A percentile compares a stretch with the other conserved stretches of the same genome.
phyloP scores from a whole-genome alignment of 1,140 invertebrate species.

The Anagrus nilaparvatae region DNA sequence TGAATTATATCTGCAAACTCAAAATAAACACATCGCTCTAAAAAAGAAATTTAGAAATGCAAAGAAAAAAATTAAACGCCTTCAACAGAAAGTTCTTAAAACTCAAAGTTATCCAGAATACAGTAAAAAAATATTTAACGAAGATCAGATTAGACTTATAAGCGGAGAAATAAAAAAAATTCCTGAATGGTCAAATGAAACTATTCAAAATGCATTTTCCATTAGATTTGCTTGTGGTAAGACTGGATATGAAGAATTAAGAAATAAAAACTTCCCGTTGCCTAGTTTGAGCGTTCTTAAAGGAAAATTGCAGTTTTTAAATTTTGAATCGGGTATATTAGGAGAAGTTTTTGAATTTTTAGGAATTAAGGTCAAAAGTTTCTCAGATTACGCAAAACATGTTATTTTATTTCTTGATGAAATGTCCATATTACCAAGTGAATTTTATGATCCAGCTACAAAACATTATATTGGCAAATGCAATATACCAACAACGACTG shows the following conservation, averaged over 20 bases:
- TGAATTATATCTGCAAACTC: no score
- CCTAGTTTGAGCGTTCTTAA: conserved; percentile 13
- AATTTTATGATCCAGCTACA: neutral
- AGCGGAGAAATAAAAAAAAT: neutral
- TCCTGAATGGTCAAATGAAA: conserved; percentile 8
- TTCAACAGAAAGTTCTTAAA: neutral
- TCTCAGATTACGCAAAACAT: conserved; percentile 8
- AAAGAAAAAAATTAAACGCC: neutral
- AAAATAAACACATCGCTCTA: no score
- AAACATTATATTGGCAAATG: neutral
- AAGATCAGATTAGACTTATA: neutral
- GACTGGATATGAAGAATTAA: conserved; percentile 11
- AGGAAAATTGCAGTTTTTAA: conserved; percentile 11
- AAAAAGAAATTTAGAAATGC: neutral
- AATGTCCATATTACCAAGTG: conserved; percentile 1
- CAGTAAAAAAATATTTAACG: neutral
- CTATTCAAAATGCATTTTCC: conserved; percentile 12
- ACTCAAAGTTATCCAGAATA: neutral
- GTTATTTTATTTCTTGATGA: conserved; percentile 12
- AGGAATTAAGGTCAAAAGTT: conserved; percentile 8
- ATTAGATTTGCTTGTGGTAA: conserved; percentile 10
- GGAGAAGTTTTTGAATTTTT: conserved; percentile 12
- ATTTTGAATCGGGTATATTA: conserved; percentile 12
- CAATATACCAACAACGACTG: neutral
- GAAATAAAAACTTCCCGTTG: conserved; percentile 8